Conservation (phyloP, 2,113 vertebrate genomes). For the Dendropsophus ebraccatus region DNA sequence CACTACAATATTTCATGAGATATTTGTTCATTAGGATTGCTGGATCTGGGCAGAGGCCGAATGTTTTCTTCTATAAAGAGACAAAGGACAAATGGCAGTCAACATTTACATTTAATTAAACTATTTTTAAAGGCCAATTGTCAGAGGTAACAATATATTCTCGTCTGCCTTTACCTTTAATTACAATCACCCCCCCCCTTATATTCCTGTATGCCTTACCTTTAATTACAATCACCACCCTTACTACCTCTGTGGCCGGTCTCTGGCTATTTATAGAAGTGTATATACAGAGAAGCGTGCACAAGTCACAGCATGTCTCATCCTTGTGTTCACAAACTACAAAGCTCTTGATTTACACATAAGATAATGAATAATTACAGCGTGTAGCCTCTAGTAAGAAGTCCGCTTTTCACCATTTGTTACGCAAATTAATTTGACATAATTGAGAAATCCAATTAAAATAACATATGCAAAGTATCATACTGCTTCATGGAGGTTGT, state of each 20-base stretch:
- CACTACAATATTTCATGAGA: too few species aligned
- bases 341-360: neutral
- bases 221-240: neutral
- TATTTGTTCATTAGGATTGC: too few species aligned
- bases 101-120: neutral
- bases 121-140: neutral
- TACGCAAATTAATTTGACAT: neutral
- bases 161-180: too few species aligned
- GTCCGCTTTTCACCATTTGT: neutral
- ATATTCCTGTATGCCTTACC: neutral
- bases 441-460: neutral
- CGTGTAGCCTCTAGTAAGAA: neutral
- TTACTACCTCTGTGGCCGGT: neutral
- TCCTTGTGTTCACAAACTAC: neutral
- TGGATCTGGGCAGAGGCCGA: too few species aligned
- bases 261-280: neutral
- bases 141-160: neutral
- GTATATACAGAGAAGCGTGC: neutral
- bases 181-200: too few species aligned
- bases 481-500: neutral
- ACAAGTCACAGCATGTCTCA: constrained; percentile 1
- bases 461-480: neutral
- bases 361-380: constrained; percentile 2
- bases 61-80: too few species aligned
- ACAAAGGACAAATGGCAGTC: neutral